Conservation (phyloP, 2,888 invertebrate genomes). For the Zelleria hepariella region DNA sequence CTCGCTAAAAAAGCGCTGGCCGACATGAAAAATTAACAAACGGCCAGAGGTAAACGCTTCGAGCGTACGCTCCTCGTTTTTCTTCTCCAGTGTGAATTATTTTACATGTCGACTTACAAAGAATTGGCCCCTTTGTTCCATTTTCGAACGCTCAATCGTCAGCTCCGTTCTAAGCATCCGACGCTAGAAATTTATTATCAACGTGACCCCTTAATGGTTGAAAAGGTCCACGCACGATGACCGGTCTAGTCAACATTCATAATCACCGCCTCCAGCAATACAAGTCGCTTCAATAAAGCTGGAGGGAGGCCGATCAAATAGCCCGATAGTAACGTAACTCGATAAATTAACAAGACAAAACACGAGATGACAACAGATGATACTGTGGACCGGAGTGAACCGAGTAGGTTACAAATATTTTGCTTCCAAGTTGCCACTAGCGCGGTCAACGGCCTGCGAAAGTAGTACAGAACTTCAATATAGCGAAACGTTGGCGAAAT, state of each 20-base stretch:
- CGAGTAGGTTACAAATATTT: neutral
- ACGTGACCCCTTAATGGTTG: constrained; percentile 8
- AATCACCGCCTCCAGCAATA: neutral
- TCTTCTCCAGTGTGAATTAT: constrained; percentile 29
- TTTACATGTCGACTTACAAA: constrained; percentile 34
- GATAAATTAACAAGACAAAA: neutral
- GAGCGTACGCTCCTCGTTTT: constrained; percentile 6
- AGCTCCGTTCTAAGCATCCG: constrained; percentile 6
- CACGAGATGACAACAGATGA: neutral
- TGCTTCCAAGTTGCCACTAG: neutral
- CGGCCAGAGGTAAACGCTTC: constrained; percentile 33
- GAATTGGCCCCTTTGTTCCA: constrained; percentile 7
- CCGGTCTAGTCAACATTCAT: neutral
- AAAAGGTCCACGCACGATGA: constrained; percentile 1
- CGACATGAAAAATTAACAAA: constrained; percentile 4
- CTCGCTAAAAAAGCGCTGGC: neutral
- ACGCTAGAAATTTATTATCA: constrained; percentile 7
- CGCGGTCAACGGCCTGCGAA: neutral
- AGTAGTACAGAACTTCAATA: neutral
- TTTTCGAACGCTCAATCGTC: constrained; percentile 7
- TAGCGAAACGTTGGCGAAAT: neutral
- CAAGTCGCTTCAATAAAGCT: neutral
- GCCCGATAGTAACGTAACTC: neutral
- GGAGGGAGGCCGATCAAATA: neutral
- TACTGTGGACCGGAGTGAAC: neutral